Percentiles rank a stretch among this genome's conserved stretches.
Conservation (phyloP, 2,797 vertebrate species). For the Lophotriccus pileatus region DNA sequence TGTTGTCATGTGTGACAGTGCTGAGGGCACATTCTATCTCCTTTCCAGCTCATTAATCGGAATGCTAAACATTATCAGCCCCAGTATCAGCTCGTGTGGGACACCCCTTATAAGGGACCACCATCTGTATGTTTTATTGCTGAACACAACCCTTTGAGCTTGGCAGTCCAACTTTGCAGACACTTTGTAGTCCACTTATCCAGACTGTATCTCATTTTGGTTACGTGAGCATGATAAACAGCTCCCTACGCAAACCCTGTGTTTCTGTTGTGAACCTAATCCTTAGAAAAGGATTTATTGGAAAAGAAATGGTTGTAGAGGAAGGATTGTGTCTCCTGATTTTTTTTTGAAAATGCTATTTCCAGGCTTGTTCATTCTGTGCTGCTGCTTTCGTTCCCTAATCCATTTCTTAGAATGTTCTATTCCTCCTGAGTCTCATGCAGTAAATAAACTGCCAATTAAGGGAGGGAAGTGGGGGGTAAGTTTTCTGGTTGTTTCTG, state of each 20-base stretch:
- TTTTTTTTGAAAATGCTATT: neutral
- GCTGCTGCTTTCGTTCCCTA: neutral
- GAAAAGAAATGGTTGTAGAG: neutral
- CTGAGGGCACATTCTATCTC: neutral
- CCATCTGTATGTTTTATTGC: neutral
- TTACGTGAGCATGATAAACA: neutral
- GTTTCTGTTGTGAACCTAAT: neutral
- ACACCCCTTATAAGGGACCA: neutral
- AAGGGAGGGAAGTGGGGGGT: fast-evolving
- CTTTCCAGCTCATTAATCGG: neutral
- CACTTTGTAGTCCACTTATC: neutral
- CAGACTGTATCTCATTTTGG: neutral
- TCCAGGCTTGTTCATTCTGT: neutral
- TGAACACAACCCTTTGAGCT: neutral
- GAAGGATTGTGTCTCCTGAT: neutral
- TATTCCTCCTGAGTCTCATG: neutral
- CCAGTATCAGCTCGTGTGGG: neutral
- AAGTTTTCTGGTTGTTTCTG: neutral
- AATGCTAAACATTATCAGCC: neutral
- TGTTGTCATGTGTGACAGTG: neutral
- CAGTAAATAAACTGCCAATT: neutral
- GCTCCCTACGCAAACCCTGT: neutral
- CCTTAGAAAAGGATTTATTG: neutral
- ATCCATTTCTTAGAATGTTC: neutral
- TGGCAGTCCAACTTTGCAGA: neutral